These are phyloP conservation scores for Gymnodraco acuticeps DNA, from an alignment of 2,797 vertebrate species.

Conservation along the genomic window DNA sequence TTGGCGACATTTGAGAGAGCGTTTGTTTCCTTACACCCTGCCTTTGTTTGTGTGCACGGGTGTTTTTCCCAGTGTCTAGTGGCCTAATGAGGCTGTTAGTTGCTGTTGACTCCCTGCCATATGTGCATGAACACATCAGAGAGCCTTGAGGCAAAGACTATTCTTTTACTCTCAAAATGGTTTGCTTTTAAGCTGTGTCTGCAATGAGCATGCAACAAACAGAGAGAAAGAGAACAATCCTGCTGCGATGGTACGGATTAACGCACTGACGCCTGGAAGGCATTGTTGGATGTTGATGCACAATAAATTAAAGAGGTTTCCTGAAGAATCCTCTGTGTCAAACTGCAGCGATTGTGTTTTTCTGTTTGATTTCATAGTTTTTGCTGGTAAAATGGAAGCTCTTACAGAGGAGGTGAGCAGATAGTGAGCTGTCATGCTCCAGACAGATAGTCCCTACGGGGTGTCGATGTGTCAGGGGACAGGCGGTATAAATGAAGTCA, in stretches of 20 bases:
- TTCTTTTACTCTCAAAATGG: conserved; percentile 36
- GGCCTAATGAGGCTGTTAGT: conserved; percentile 74
- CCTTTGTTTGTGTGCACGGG: conserved; percentile 48
- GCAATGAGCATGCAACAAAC: conserved; percentile 32
- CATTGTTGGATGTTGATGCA: conserved; percentile 25
- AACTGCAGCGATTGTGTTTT: conserved; percentile 8
- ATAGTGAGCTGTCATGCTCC: conserved; percentile 48
- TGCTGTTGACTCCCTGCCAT: conserved; percentile 63
- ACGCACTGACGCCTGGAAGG: conserved; percentile 14
- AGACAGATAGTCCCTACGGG: conserved; percentile 31
- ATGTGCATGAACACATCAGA: conserved; percentile 65
- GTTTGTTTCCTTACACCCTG: conserved; percentile 21
- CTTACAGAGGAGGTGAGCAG: conserved; percentile 29
- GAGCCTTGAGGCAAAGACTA: conserved; percentile 44
- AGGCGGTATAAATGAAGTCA: conserved; percentile 59
- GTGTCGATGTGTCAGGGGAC: conserved; percentile 27
- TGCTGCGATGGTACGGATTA: conserved; percentile 43
- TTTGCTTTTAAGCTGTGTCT: conserved; percentile 49
- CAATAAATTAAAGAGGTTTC: conserved; percentile 23
- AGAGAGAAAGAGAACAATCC: conserved; percentile 16
- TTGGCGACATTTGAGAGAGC: conserved; percentile 41
- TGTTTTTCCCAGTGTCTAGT: conserved; percentile 44
- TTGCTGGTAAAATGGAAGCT: conserved; percentile 17
- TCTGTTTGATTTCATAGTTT: conserved; percentile 24
- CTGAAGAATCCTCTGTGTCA: conserved; percentile 18